phyloP scores from a whole-genome alignment of 2,113 vertebrate genomes.

The Tursiops truncatus region DNA sequence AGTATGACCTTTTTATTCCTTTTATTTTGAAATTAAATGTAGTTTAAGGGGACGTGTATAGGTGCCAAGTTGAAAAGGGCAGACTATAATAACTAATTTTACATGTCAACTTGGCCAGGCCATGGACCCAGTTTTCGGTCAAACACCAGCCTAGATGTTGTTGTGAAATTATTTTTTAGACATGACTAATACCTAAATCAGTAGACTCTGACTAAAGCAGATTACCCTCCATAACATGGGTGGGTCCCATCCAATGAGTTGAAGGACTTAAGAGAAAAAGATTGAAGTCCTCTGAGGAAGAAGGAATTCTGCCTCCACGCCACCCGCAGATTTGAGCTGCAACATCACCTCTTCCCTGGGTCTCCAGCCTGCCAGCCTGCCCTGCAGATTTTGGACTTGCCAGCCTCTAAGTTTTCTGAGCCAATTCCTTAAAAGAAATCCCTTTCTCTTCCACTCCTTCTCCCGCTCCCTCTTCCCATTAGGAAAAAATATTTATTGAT shows the following conservation, averaged over 20 bases:
- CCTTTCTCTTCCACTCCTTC: not conserved
- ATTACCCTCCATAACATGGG: not conserved
- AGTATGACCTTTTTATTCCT: not conserved
- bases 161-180: not conserved
- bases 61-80: not conserved
- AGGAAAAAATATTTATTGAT: not conserved
- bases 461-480: not conserved
- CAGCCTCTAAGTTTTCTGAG: not conserved
- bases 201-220: not conserved
- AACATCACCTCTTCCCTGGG: not conserved
- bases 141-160: not conserved
- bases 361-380: not conserved
- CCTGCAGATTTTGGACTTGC: not conserved
- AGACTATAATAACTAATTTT: not conserved
- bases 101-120: not conserved
- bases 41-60: not conserved
- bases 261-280: not conserved
- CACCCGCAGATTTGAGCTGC: not conserved
- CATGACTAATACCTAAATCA: not conserved
- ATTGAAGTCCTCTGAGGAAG: not conserved
- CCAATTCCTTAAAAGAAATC: not conserved
- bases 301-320: not conserved
- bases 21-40: not conserved
- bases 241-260: not conserved
- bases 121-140: not conserved